Evolutionary conservation across 2,113 vertebrate genomes (phyloP).

Genomic region (Notarius quadriscutis): DNA sequence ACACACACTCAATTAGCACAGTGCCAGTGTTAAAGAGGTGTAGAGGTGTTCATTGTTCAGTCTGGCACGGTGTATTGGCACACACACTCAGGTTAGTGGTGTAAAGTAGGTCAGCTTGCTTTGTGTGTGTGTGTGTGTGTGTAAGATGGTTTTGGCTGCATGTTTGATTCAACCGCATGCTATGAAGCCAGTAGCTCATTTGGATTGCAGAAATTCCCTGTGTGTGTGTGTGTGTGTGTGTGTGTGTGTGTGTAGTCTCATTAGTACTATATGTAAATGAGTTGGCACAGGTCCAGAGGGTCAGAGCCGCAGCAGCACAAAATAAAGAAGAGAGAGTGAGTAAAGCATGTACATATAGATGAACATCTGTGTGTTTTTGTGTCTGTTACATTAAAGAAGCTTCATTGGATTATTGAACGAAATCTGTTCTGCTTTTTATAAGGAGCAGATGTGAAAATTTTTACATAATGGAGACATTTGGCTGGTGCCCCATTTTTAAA

Average conservation of each 20-base stretch:
- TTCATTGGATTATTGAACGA: background rate
- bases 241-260: conserved; percentile 69
- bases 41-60: conserved; percentile 25
- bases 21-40: conserved; percentile 21
- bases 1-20: conserved; percentile 14
- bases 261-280: conserved; percentile 87
- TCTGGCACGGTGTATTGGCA: conserved; percentile 25
- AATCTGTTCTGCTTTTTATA: background rate
- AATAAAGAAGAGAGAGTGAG: conserved; percentile 73
- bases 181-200: conserved; percentile 42
- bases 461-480: background rate
- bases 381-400: background rate
- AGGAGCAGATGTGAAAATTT: background rate
- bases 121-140: conserved; percentile 41
- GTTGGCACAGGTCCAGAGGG: conserved; percentile 87
- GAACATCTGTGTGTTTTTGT: conserved; percentile 7
- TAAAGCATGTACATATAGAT: background rate
- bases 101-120: conserved; percentile 42
- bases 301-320: conserved; percentile 87
- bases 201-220: conserved; percentile 39
- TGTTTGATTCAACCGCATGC: conserved; percentile 50
- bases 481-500: background rate
- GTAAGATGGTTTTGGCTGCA: conserved; percentile 41
- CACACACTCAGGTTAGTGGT: conserved; percentile 25
- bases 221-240: conserved; percentile 29